Percentiles rank a stretch among this genome's conserved stretches.
Conservation (phyloP, 1,140 invertebrate genomes). For the Carposina sasakii region DNA sequence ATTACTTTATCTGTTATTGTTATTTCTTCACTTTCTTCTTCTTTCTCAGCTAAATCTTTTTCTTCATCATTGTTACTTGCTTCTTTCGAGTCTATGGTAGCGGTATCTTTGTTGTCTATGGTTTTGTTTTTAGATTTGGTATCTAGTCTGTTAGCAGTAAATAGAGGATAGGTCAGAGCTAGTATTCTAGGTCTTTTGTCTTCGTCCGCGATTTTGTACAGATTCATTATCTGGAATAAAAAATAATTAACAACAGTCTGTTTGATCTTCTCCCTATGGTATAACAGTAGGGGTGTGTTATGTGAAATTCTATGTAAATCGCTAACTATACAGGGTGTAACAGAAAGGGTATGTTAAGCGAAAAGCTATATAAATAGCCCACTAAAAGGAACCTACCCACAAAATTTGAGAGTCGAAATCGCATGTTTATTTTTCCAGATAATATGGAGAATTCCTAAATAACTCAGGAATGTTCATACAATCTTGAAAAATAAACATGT, state of each 20-base stretch:
- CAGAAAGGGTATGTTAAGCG: too few relatives aligned
- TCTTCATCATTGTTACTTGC: slow-evolving; percentile 5
- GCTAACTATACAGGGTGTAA: too few relatives aligned
- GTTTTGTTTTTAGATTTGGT: slow-evolving; percentile 6
- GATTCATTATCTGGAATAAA: slow-evolving; percentile 45
- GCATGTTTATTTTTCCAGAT: too few relatives aligned
- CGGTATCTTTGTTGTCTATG: slow-evolving; percentile 7
- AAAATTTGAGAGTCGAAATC: too few relatives aligned
- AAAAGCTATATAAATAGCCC: too few relatives aligned
- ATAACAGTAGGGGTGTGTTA: too few relatives aligned
- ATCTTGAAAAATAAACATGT: too few relatives aligned
- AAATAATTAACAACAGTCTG: not conserved
- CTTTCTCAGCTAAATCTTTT: not conserved
- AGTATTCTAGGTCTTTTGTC: slow-evolving; percentile 40
- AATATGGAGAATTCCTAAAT: too few relatives aligned
- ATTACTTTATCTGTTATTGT: slow-evolving; percentile 8
- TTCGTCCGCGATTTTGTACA: slow-evolving; percentile 38
- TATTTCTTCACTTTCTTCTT: slow-evolving; percentile 4
- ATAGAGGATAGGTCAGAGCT: slow-evolving; percentile 54
- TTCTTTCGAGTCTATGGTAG: slow-evolving; percentile 6
- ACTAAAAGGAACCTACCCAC: too few relatives aligned
- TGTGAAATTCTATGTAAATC: too few relatives aligned
- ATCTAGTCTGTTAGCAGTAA: slow-evolving; percentile 32
- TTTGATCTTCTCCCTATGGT: too few relatives aligned
- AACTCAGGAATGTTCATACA: too few relatives aligned